These are phyloP conservation scores for Wasmannia auropunctata DNA, from an alignment of 1,140 invertebrate species.

Conservation along the genomic window DNA sequence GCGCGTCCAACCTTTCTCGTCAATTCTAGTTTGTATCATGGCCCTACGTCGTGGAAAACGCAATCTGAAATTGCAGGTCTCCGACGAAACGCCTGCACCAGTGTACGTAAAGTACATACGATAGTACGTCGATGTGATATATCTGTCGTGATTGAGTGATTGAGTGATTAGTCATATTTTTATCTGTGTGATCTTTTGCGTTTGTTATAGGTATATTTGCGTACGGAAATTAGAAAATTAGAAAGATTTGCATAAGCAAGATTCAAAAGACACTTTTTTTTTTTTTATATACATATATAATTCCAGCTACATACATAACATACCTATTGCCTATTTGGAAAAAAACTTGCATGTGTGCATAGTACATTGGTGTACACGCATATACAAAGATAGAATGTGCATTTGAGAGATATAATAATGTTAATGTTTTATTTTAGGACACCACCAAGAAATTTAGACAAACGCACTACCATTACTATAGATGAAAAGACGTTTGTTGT, in stretches of 20 bases:
- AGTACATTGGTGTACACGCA: too few species aligned
- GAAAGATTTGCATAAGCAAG: background rate
- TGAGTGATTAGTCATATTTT: background rate
- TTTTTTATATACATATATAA: too few species aligned
- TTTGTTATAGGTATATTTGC: constrained; percentile 3
- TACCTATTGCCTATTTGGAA: too few species aligned
- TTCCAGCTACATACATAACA: too few species aligned
- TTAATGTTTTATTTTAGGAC: constrained; percentile 85
- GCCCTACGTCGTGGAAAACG: constrained; percentile 76
- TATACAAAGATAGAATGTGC: background rate
- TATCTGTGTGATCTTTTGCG: background rate
- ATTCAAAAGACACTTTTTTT: too few species aligned
- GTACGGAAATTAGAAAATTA: background rate
- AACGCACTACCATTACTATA: constrained; percentile 94
- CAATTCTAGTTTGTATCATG: constrained; percentile 65
- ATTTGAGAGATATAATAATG: background rate
- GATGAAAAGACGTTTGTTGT: constrained; percentile 94
- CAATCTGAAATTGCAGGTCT: constrained; percentile 84
- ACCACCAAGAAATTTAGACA: constrained; percentile 93
- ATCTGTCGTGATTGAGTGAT: background rate
- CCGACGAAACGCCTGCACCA: constrained; percentile 81
- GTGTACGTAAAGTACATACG: constrained; percentile 84
- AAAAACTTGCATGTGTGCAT: too few species aligned
- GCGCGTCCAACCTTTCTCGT: constrained; percentile 16
- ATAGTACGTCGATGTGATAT: background rate